phyloP scores from a whole-genome alignment of 1,140 invertebrate genomes.

The Oryctes rhinoceros region DNA sequence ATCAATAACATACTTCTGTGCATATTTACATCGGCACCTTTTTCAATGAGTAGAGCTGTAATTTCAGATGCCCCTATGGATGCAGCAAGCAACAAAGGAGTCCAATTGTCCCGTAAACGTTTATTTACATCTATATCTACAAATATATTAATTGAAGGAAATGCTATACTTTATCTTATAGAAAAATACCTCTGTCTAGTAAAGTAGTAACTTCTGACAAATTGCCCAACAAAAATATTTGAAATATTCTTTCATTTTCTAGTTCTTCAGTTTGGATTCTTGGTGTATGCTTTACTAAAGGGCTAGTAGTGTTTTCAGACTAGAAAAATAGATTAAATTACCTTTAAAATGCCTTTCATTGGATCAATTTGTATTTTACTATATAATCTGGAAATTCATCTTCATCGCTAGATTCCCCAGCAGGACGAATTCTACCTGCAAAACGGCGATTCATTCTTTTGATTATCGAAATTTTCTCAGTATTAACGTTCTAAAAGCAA shows the following conservation, averaged over 20 bases:
- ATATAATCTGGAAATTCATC: constrained; percentile 46
- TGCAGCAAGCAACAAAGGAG: constrained; percentile 51
- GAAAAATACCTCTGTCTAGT: constrained; percentile 47
- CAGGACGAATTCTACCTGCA: constrained; percentile 23
- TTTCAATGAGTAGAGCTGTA: constrained; percentile 48
- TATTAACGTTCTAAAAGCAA: not conserved
- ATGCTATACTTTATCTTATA: not conserved
- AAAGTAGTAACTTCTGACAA: constrained; percentile 39
- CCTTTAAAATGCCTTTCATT: not conserved
- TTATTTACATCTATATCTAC: constrained; percentile 50
- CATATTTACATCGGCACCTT: constrained; percentile 53
- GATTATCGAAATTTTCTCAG: not conserved
- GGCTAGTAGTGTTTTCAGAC: constrained; percentile 28
- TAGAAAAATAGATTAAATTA: constrained; percentile 18
- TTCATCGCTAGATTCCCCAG: constrained; percentile 50
- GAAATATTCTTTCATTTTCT: constrained; percentile 44
- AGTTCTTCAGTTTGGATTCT: constrained; percentile 5
- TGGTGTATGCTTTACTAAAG: not conserved
- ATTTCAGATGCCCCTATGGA: constrained; percentile 51
- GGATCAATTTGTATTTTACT: not conserved
- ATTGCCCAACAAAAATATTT: constrained; percentile 28
- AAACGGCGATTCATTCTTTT: not conserved
- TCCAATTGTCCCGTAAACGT: constrained; percentile 52
- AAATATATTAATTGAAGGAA: not conserved
- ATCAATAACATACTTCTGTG: constrained; percentile 48